Evolutionary conservation across 1,140 invertebrate genomes (phyloP).

Genomic region (Camponotus floridanus): DNA sequence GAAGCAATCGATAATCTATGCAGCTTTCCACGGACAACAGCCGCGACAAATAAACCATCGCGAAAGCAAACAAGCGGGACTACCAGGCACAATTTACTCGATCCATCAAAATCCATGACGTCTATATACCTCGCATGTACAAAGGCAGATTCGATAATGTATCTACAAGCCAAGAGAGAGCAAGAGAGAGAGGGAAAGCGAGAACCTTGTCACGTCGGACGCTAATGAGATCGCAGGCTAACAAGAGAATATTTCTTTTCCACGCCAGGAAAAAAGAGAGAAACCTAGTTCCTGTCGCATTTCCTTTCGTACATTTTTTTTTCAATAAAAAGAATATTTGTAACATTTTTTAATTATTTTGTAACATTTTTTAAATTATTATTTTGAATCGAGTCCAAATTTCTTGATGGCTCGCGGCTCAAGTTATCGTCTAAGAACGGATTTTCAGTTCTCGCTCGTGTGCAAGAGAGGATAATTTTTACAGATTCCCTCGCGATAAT

Average conservation of each 20-base stretch:
- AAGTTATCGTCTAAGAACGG: not conserved
- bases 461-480: not conserved
- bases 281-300: not conserved
- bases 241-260: not conserved
- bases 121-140: conserved; percentile 48
- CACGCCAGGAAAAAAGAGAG: not conserved
- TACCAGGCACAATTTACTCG: conserved; percentile 58
- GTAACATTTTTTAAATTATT: no score
- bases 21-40: conserved; percentile 27
- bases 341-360: not conserved
- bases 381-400: no score
- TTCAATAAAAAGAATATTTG: not conserved
- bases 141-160: conserved; percentile 52
- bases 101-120: conserved; percentile 61
- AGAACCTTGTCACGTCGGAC: conserved; percentile 25
- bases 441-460: not conserved
- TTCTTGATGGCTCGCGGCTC: not conserved
- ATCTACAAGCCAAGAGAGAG: conserved; percentile 18
- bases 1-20: conserved; percentile 49
- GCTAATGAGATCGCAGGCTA: conserved; percentile 38
- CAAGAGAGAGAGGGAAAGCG: not conserved
- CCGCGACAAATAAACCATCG: conserved; percentile 57
- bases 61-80: conserved; percentile 40
- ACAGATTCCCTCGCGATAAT: conserved; percentile 15
- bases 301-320: not conserved